phyloP scores from a whole-genome alignment of 2,888 invertebrate genomes.

The Leptinotarsa rubiginosa region DNA sequence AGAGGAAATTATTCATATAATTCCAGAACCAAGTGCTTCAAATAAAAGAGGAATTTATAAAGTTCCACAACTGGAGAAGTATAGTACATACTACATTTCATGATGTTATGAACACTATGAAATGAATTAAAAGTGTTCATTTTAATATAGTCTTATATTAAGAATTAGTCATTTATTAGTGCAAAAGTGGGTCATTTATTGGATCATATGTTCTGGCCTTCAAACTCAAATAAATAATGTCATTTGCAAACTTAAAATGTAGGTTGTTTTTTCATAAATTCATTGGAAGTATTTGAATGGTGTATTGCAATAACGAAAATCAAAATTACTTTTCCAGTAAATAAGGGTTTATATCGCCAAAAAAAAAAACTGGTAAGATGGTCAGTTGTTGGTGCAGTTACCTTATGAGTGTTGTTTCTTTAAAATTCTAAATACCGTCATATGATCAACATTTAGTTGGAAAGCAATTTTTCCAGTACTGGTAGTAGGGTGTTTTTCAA shows the following conservation, averaged over 20 bases:
- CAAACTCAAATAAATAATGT: no score
- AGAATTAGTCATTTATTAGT: neutral
- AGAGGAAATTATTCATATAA: constrained; percentile 19
- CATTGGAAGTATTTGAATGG: constrained; percentile 1
- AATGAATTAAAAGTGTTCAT: no score
- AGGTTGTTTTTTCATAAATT: constrained; percentile 9
- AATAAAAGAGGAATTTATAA: constrained; percentile 14
- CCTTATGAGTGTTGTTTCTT: no score
- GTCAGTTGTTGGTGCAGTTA: no score
- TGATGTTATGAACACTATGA: neutral
- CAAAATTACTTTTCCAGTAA: constrained; percentile 22
- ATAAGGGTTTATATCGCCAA: constrained; percentile 15
- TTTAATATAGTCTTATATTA: no score
- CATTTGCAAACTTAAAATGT: constrained; percentile 2
- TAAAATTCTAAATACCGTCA: no score
- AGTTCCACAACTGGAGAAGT: constrained; percentile 15
- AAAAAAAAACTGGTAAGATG: no score
- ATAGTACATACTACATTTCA: constrained; percentile 10
- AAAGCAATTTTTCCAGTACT: no score
- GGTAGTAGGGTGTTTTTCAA: no score
- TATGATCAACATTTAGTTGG: no score
- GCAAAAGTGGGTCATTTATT: constrained; percentile 12
- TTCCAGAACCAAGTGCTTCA: constrained; percentile 8
- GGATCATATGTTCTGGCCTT: constrained; percentile 10
- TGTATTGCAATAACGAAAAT: constrained; percentile 18